Evolutionary conservation across 2,113 vertebrate species (phyloP), one percentile per base, ranked within the genome.

Genomic region (Hippoglossus stenolepis): DNA sequence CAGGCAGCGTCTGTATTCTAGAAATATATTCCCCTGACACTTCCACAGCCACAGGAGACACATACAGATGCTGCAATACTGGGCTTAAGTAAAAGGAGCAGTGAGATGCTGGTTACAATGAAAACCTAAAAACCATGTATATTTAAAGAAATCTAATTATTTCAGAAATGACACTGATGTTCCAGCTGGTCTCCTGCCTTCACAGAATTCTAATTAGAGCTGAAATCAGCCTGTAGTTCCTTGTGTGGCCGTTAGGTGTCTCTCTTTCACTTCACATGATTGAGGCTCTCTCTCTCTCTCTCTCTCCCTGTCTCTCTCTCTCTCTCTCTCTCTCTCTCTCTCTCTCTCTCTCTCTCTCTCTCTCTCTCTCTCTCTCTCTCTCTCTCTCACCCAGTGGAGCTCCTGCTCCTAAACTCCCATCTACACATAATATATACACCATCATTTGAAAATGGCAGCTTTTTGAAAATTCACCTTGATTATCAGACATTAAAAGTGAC

Each of bases 391-490:
- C 59, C 56, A 84, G 53, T 28, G 49, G 68, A 88, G 90, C 93
- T 90, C 87, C 87, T 79, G 81, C 87, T 91, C 82, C 84, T 85
- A 80, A 91, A 86, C 90, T 91, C 89, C 90, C 88, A 91, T 93
- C 93, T 92, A 89, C 94, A 94, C 91, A 94, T 95, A 94, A 95
- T 94, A 94, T 95, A 94, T 94, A 96, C 94, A 93, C 94, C 95
- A 96, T 95, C 94, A 95, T 96, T 96, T 95, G 95, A 96, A 97
- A 97, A 97, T 96, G 96, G 96, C 95, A 96, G 95, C 95, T 95
- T 96, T 96, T 96, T 96, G 95, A 96, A 96, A 96, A 96, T 96
- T 96, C 96, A 96, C 96, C 95, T 96, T 96, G 96, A 96, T 96
- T 96, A 96, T 95, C 95, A 97, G 96, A 96, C 96, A 96, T 95